Evolutionary conservation across 35 echinoderm and acorn worm genomes (phyloP).

Genomic region (Anneissia japonica): DNA sequence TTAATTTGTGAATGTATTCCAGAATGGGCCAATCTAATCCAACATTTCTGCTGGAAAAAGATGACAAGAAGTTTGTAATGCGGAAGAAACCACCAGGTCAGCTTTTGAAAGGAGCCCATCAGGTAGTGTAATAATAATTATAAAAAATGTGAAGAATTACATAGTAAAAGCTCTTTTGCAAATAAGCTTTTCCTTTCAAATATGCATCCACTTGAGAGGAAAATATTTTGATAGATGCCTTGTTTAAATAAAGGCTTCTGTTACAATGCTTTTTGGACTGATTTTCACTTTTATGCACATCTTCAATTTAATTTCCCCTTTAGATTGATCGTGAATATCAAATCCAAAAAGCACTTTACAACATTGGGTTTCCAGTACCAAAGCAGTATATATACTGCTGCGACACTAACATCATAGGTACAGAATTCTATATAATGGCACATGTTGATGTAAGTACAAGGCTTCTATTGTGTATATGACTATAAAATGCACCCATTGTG

Average conservation of each 20-base stretch:
- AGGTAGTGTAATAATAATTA: slow-evolving; percentile 27
- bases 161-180: too few relatives aligned
- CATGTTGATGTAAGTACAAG: slow-evolving; percentile 62
- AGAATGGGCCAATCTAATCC: slow-evolving; percentile 97
- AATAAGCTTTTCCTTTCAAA: neutral
- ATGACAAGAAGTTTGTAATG: slow-evolving; percentile 77
- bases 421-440: slow-evolving; percentile 94
- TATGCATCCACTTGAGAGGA: neutral
- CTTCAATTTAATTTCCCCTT: neutral
- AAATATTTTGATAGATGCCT: neutral
- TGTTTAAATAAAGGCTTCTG: too few relatives aligned
- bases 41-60: slow-evolving; percentile 92
- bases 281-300: too few relatives aligned
- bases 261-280: too few relatives aligned
- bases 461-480: too few relatives aligned
- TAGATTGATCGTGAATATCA: slow-evolving; percentile 78
- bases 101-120: slow-evolving; percentile 89
- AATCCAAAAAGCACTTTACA: slow-evolving; percentile 65
- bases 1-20: too few relatives aligned
- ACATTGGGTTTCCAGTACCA: slow-evolving; percentile 70
- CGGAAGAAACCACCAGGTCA: slow-evolving; percentile 90
- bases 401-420: slow-evolving; percentile 74
- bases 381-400: slow-evolving; percentile 62
- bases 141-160: neutral
- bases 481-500: too few relatives aligned